Conservation (phyloP, 2,113 vertebrate species). For the Vanacampus margaritifer region DNA sequence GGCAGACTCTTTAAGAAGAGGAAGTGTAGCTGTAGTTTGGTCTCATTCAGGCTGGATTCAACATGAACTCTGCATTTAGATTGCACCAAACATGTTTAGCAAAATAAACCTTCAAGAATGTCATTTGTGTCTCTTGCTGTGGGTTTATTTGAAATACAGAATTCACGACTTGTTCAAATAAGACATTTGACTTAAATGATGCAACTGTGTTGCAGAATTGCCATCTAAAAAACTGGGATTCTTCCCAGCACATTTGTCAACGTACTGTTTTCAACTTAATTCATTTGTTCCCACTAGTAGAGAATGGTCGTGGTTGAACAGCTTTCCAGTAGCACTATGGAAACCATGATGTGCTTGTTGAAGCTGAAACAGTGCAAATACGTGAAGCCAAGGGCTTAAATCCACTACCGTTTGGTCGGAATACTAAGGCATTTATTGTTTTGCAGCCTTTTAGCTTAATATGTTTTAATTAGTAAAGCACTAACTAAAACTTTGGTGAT, state of each 20-base stretch:
- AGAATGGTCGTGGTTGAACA: constrained; percentile 43
- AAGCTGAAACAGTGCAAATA: constrained; percentile 16
- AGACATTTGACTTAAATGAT: neutral
- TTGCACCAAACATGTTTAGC: constrained; percentile 44
- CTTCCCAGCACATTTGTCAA: neutral
- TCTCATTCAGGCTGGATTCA: neutral
- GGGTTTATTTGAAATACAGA: neutral
- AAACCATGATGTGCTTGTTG: constrained; percentile 19
- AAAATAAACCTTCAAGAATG: constrained; percentile 61
- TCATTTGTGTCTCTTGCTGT: constrained; percentile 6
- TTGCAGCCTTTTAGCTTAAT: neutral
- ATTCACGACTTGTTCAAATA: neutral
- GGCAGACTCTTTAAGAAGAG: constrained; percentile 16
- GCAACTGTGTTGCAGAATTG: constrained; percentile 3
- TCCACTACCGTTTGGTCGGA: neutral
- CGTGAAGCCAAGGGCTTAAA: constrained; percentile 7
- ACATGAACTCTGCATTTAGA: constrained; percentile 3
- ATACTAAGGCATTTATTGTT: neutral
- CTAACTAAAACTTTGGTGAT: too few relatives aligned
- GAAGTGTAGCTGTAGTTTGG: constrained; percentile 27
- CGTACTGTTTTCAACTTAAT: constrained; percentile 31
- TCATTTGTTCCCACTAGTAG: constrained; percentile 25
- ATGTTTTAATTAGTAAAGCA: neutral
- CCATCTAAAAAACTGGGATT: constrained; percentile 8
- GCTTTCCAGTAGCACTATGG: constrained; percentile 40